Evolutionary conservation across 2,888 invertebrate species (phyloP).

Genomic region (Plutella xylostella): DNA sequence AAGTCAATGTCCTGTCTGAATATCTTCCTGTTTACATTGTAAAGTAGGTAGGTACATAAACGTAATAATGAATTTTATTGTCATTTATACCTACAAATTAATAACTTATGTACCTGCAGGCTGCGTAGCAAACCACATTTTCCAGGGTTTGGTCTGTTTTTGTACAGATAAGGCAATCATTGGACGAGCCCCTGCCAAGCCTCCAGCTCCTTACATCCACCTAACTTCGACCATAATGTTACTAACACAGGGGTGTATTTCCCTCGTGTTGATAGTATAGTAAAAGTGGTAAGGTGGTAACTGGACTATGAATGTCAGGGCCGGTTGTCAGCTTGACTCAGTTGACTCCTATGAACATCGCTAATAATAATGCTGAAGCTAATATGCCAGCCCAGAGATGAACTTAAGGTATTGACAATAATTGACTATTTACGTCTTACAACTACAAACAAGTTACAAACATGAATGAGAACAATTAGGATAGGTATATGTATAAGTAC

Average conservation of each 20-base stretch:
- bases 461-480: too few relatives aligned
- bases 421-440: too few relatives aligned
- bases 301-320: constrained; percentile 8
- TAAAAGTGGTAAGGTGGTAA: background rate
- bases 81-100: too few relatives aligned
- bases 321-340: constrained; percentile 1
- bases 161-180: background rate
- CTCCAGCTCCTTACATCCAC: too few relatives aligned
- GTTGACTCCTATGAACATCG: background rate
- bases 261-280: background rate
- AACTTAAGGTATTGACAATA: background rate
- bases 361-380: background rate
- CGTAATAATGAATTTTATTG: too few relatives aligned
- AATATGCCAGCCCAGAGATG: background rate
- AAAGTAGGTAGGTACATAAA: too few relatives aligned
- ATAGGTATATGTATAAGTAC: too few relatives aligned
- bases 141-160: constrained; percentile 2
- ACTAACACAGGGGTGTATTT: too few relatives aligned
- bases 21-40: too few relatives aligned
- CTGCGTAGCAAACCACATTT: background rate
- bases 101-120: background rate
- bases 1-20: too few relatives aligned
- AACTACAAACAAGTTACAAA: too few relatives aligned
- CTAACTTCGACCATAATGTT: too few relatives aligned
- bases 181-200: constrained; percentile 5